phyloP scores from a whole-genome alignment of 1,140 invertebrate species.

The Caenorhabditis remanei region DNA sequence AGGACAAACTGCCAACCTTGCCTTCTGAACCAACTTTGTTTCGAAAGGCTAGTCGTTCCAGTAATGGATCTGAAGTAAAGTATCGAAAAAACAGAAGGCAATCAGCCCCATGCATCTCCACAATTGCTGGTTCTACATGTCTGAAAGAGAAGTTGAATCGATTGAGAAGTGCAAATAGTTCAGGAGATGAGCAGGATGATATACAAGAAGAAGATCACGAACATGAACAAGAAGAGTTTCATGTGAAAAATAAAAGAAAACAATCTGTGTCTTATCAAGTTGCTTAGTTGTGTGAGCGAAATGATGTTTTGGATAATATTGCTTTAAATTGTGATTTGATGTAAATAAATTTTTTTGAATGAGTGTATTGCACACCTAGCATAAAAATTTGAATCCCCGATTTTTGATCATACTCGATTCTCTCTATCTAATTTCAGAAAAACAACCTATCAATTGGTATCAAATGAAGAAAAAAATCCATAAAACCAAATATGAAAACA shows the following conservation, averaged over 20 bases:
- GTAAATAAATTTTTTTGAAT: not conserved
- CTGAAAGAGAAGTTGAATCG: slow-evolving; percentile 29
- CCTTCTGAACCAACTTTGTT: not conserved
- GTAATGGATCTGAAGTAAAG: not conserved
- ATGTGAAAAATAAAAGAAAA: not conserved
- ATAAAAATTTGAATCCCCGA: too few species aligned
- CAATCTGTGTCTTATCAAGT: slow-evolving; percentile 26
- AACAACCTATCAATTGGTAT: too few species aligned
- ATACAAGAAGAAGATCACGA: not conserved
- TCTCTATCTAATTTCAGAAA: too few species aligned
- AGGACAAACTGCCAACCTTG: not conserved
- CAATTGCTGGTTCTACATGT: slow-evolving; percentile 2
- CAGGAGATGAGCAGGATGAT: slow-evolving; percentile 24
- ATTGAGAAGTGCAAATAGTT: slow-evolving; percentile 20
- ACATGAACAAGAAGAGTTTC: not conserved
- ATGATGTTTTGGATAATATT: not conserved
- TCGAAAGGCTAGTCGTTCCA: not conserved
- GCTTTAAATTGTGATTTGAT: not conserved
- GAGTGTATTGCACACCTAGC: too few species aligned
- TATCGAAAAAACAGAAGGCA: slow-evolving; percentile 2
- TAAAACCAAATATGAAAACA: not conserved
- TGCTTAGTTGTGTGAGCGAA: not conserved
- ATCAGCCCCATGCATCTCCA: slow-evolving; percentile 27
- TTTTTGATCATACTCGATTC: too few species aligned
- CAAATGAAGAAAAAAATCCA: too few species aligned